A percentile compares a stretch with the other conserved stretches of the same genome.
Conservation (phyloP, 2,113 vertebrate species). For the Elephantulus edwardii region DNA sequence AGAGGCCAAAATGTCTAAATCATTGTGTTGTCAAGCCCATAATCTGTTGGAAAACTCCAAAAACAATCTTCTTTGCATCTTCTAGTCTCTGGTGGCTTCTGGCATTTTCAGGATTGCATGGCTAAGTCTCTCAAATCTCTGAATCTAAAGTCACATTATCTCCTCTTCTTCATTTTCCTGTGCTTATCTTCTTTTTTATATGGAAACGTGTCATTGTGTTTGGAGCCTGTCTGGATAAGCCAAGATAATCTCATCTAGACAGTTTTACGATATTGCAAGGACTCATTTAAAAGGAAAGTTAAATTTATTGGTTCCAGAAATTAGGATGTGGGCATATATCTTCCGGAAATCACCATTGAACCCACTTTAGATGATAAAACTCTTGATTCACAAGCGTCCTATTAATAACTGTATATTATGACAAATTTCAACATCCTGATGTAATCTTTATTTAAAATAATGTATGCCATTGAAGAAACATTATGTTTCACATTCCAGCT, state of each 20-base stretch:
- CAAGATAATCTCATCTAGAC: not conserved
- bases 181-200: not conserved
- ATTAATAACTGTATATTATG: not conserved
- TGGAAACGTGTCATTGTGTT: not conserved
- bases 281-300: not conserved
- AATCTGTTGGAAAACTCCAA: rapidly evolving
- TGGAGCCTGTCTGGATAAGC: not conserved
- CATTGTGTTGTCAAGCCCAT: not conserved
- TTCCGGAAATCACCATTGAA: not conserved
- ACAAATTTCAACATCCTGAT: not conserved
- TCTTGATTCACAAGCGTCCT: not conserved
- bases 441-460: not conserved
- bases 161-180: not conserved
- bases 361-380: not conserved
- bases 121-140: rapidly evolving
- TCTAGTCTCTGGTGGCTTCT: too few relatives aligned
- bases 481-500: not conserved
- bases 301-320: not conserved
- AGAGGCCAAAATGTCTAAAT: not conserved
- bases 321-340: not conserved
- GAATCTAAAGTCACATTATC: rapidly evolving
- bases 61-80: too few relatives aligned
- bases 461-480: not conserved
- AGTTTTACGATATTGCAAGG: not conserved
- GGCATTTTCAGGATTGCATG: rapidly evolving